These are phyloP conservation scores for Sebastes vulpes DNA, from an alignment of 2,797 vertebrate species.

Conservation along the genomic window DNA sequence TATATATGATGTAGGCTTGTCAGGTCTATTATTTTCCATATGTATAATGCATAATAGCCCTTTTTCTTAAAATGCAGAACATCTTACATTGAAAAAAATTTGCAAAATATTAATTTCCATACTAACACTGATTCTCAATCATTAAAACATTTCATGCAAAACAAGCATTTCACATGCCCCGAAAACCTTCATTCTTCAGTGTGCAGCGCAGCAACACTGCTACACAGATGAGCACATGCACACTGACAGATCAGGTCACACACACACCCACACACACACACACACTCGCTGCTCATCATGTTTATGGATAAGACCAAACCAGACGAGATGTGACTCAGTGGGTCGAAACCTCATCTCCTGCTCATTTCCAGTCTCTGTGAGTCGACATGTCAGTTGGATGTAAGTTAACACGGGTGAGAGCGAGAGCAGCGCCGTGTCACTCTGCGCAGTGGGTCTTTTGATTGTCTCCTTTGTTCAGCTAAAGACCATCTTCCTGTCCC, in stretches of 20 bases:
- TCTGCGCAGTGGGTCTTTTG: neutral
- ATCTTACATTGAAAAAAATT: neutral
- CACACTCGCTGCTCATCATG: conserved; percentile 38
- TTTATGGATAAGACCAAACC: conserved; percentile 73
- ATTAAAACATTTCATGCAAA: neutral
- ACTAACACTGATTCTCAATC: neutral
- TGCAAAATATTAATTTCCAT: neutral
- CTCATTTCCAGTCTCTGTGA: conserved; percentile 57
- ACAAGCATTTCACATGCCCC: neutral
- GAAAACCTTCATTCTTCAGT: neutral
- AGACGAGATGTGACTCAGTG: conserved; percentile 58
- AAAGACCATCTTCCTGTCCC: conserved; percentile 7
- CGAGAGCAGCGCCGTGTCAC: conserved; percentile 8
- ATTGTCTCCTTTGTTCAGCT: conserved; percentile 29
- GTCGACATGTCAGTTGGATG: conserved; percentile 50
- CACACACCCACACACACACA: neutral
- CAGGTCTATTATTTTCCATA: neutral
- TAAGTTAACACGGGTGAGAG: conserved; percentile 48
- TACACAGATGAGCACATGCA: conserved; percentile 21
- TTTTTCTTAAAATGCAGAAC: neutral
- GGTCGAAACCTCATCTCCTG: conserved; percentile 68
- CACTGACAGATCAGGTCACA: conserved; percentile 5
- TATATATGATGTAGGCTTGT: neutral
- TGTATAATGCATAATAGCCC: neutral
- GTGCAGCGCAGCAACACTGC: neutral